A percentile compares a stretch with the other conserved stretches of the same genome.
These are phyloP conservation scores for Melanogrammus aeglefinus DNA, from an alignment of 2,797 vertebrate species.

Conservation along the genomic window DNA sequence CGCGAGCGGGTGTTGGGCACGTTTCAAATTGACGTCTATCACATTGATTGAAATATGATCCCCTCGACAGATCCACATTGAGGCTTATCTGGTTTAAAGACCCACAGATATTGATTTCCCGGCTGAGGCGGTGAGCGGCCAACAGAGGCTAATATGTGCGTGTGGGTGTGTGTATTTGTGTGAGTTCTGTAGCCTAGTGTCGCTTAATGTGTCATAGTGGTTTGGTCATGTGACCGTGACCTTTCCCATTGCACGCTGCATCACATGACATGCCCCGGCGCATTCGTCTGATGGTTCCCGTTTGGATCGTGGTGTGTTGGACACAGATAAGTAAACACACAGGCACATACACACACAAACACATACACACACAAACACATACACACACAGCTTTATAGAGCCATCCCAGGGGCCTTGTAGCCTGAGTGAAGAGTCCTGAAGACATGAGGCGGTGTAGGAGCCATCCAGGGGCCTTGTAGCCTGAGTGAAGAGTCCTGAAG, in stretches of 20 bases:
- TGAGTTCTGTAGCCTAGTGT: neutral
- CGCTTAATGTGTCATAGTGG: constrained; percentile 10
- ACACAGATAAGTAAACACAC: too few species aligned
- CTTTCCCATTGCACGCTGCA: constrained; percentile 45
- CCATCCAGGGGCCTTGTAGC: too few species aligned
- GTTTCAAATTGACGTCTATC: constrained; percentile 21
- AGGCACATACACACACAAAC: too few species aligned
- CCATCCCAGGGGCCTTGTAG: too few species aligned
- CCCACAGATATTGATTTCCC: constrained; percentile 52
- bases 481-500: too few species aligned
- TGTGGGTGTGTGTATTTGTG: constrained; percentile 39
- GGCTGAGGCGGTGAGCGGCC: constrained; percentile 36
- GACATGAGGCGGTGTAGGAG: too few species aligned
- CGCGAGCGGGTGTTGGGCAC: too few species aligned
- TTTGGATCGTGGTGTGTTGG: neutral
- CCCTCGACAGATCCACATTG: constrained; percentile 37
- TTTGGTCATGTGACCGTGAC: constrained; percentile 41
- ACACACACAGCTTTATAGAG: too few species aligned
- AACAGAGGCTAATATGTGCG: constrained; percentile 49
- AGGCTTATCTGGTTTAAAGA: constrained; percentile 56
- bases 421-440: too few species aligned
- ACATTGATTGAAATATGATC: constrained; percentile 46
- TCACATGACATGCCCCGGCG: constrained; percentile 31
- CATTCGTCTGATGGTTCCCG: constrained; percentile 21
- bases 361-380: too few species aligned